Conservation (phyloP, 2,888 invertebrate species). For the Mimachlamys varia region DNA sequence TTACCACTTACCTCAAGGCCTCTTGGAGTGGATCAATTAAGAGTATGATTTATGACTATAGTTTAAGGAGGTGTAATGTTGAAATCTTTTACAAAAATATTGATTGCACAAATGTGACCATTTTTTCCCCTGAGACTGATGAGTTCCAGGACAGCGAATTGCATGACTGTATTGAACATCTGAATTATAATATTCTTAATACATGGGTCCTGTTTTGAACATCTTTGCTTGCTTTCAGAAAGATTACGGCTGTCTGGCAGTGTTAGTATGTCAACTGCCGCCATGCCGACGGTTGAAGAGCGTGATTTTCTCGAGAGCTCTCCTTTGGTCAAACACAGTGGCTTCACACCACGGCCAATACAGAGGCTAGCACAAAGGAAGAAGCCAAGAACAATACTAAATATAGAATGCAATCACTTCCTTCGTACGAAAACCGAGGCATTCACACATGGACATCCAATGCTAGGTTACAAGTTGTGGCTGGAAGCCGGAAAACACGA, state of each 20-base stretch:
- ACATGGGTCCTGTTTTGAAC: neutral
- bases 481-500: conserved; percentile 79
- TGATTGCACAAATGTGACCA: too few species aligned
- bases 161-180: too few species aligned
- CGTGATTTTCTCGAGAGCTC: conserved; percentile 73
- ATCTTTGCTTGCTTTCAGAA: neutral
- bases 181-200: too few species aligned
- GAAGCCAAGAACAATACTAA: conserved; percentile 71
- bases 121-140: too few species aligned
- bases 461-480: conserved; percentile 78
- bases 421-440: conserved; percentile 69
- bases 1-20: too few species aligned
- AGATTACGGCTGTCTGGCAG: neutral
- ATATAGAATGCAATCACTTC: conserved; percentile 79
- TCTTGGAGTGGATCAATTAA: too few species aligned
- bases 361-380: conserved; percentile 69
- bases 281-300: conserved; percentile 74
- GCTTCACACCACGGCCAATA: conserved; percentile 77
- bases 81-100: too few species aligned
- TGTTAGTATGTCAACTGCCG: conserved; percentile 39
- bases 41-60: too few species aligned
- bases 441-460: conserved; percentile 68
- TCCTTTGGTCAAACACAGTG: conserved; percentile 66
- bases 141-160: too few species aligned
- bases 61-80: too few species aligned